These are phyloP conservation scores for Scalopus aquaticus DNA, from an alignment of 2,113 vertebrate genomes.

Conservation along the genomic window DNA sequence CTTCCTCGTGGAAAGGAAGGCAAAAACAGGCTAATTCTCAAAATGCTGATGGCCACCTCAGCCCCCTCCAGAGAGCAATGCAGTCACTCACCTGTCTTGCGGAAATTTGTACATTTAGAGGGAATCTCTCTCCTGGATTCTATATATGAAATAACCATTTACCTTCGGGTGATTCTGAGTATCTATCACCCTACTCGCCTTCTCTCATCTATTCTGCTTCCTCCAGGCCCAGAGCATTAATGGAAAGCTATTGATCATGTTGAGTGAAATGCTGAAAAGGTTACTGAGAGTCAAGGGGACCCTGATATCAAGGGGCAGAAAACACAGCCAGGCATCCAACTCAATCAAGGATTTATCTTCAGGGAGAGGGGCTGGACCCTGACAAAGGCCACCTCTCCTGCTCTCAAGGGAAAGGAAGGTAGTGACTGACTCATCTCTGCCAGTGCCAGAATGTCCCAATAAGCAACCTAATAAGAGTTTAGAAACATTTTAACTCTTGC, in stretches of 20 bases:
- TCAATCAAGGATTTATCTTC: slow-evolving; percentile 50
- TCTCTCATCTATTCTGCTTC: slow-evolving; percentile 54
- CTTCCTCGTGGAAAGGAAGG: slow-evolving; percentile 5
- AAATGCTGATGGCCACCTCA: slow-evolving; percentile 8
- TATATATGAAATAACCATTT: slow-evolving; percentile 60
- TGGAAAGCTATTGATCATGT: slow-evolving; percentile 72
- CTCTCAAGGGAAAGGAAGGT: slow-evolving; percentile 6
- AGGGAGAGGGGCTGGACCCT: neutral
- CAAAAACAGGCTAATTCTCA: slow-evolving; percentile 55
- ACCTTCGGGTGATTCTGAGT: slow-evolving; percentile 56
- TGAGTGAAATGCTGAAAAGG: slow-evolving; percentile 55
- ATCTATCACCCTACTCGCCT: slow-evolving; percentile 46
- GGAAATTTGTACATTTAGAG: slow-evolving; percentile 32
- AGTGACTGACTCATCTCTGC: neutral
- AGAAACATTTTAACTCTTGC: neutral
- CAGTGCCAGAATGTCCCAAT: neutral
- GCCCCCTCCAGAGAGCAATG: neutral
- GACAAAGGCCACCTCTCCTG: slow-evolving; percentile 20
- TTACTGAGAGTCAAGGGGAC: slow-evolving; percentile 64
- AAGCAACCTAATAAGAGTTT: neutral
- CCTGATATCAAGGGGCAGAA: neutral
- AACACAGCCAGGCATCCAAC: slow-evolving; percentile 20
- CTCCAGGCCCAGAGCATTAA: slow-evolving; percentile 47
- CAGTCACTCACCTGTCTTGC: slow-evolving; percentile 32
- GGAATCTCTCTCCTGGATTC: slow-evolving; percentile 54